phyloP scores from a whole-genome alignment of 2,888 invertebrate species.

The Thysanoteuthis rhombus region DNA sequence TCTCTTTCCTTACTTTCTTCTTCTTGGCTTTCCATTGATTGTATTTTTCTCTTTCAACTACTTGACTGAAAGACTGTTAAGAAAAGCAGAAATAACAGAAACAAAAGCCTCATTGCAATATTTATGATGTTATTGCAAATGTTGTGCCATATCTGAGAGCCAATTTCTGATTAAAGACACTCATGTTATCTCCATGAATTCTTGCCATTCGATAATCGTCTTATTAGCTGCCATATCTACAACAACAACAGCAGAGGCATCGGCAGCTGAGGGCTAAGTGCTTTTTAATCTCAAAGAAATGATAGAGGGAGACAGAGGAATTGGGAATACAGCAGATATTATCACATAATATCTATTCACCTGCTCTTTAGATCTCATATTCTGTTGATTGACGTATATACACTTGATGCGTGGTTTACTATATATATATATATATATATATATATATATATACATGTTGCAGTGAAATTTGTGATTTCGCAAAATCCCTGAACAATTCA shows the following conservation, averaged over 20 bases:
- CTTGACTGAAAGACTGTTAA: not conserved
- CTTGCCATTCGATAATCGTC: not conserved
- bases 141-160: not conserved
- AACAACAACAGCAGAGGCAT: not conserved
- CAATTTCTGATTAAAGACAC: not conserved
- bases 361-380: not conserved
- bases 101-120: not conserved
- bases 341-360: conserved; percentile 12
- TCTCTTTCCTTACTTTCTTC: not conserved
- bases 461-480: too few relatives aligned
- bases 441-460: too few relatives aligned
- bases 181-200: not conserved
- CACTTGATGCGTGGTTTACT: too few relatives aligned
- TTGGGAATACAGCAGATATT: not conserved
- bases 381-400: not conserved
- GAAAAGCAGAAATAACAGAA: not conserved
- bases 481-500: too few relatives aligned
- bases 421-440: too few relatives aligned
- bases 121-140: conserved; percentile 12
- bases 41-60: not conserved
- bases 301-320: not conserved
- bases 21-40: not conserved
- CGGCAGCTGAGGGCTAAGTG: not conserved
- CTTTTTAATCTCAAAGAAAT: conserved; percentile 12
- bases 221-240: not conserved